Evolutionary conservation across 2,113 vertebrate species (phyloP).

Genomic region (Psittacus erithacus): DNA sequence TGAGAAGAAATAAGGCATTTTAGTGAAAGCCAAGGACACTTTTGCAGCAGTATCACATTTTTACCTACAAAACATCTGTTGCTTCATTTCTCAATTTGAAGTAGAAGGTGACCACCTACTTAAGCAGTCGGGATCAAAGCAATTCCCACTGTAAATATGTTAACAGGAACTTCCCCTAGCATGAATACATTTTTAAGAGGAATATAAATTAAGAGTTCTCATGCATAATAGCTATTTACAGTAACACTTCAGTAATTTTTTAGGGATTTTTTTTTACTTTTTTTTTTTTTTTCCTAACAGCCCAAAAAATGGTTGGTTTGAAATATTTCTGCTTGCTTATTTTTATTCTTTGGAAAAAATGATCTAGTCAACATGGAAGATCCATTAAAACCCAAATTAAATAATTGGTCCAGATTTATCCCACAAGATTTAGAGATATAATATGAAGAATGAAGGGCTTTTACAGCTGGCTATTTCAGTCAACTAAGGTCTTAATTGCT

Average conservation of each 20-base stretch:
- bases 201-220: neutral
- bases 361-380: neutral
- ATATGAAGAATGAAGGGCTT: slow-evolving; percentile 3
- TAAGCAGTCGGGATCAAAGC: neutral
- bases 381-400: neutral
- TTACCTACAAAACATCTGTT: neutral
- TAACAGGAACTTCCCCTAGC: neutral
- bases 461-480: slow-evolving; percentile 24
- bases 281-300: neutral
- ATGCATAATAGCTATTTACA: neutral
- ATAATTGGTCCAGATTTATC: slow-evolving; percentile 35
- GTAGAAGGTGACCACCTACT: neutral
- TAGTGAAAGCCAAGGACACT: neutral
- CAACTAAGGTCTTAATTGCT: slow-evolving; percentile 21
- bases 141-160: neutral
- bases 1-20: neutral
- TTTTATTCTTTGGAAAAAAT: neutral
- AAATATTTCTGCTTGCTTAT: neutral
- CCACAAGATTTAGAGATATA: neutral
- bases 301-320: neutral
- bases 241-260: neutral
- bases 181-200: neutral
- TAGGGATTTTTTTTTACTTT: neutral
- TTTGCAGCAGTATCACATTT: neutral
- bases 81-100: neutral